Evolutionary conservation across 2,797 vertebrate genomes (phyloP).

Genomic region (Cephalopachus bancanus): DNA sequence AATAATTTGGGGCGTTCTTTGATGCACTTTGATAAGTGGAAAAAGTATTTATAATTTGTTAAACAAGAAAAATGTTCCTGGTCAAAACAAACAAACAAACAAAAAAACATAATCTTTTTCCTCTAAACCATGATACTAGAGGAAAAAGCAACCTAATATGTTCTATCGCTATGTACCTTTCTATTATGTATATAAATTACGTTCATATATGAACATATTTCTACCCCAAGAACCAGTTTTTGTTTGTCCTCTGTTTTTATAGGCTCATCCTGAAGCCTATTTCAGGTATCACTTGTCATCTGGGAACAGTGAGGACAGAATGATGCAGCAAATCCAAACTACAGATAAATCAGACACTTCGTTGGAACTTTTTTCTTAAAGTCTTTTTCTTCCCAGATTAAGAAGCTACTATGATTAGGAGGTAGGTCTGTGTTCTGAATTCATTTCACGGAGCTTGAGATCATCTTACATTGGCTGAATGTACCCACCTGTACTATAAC

Average conservation of each 20-base stretch:
- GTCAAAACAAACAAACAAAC: too few species aligned
- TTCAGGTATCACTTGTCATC: not conserved
- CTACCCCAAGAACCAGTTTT: not conserved
- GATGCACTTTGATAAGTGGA: too few species aligned
- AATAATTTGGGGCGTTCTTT: too few species aligned
- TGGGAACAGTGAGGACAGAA: not conserved
- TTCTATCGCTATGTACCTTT: not conserved
- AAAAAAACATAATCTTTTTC: not conserved
- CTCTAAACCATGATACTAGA: not conserved
- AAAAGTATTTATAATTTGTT: too few species aligned
- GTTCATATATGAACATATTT: not conserved
- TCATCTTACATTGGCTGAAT: slow-evolving; percentile 22
- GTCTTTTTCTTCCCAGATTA: slow-evolving; percentile 48
- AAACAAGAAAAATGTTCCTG: too few species aligned
- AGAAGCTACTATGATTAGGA: slow-evolving; percentile 7
- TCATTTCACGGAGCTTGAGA: not conserved
- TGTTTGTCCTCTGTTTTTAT: not conserved
- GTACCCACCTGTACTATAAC: not conserved
- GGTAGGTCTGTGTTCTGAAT: not conserved
- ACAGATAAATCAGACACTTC: not conserved
- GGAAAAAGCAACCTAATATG: not conserved
- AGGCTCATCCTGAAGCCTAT: not conserved
- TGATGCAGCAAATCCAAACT: slow-evolving; percentile 11
- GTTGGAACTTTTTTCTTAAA: not conserved
- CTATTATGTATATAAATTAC: not conserved